Evolutionary conservation across 1,140 invertebrate species (phyloP).

Genomic region (Palaemon carinicauda): DNA sequence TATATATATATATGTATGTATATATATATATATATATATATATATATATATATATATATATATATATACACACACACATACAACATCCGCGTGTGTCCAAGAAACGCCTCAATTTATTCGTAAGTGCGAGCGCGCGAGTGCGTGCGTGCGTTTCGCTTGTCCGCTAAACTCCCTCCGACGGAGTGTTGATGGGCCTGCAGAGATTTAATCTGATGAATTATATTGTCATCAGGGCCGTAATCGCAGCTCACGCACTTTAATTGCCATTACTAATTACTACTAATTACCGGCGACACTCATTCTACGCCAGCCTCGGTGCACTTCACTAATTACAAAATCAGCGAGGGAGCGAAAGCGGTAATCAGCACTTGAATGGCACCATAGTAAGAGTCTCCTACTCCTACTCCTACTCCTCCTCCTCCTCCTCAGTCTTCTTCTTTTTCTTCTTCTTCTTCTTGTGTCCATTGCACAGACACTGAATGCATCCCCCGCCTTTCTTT

Average conservation of each 20-base stretch:
- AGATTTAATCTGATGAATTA: constrained; percentile 55
- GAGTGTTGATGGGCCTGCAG: background rate
- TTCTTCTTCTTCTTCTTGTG: background rate
- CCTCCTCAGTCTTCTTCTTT: background rate
- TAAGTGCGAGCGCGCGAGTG: too few relatives aligned
- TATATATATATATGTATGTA: background rate
- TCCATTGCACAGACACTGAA: too few relatives aligned
- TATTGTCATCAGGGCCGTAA: constrained; percentile 55
- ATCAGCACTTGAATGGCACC: constrained; percentile 31
- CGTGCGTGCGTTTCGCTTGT: too few relatives aligned
- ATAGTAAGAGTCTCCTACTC: background rate
- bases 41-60: background rate
- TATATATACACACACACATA: background rate
- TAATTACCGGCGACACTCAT: constrained; percentile 54
- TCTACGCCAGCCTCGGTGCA: constrained; percentile 41
- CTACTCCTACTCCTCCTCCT: background rate
- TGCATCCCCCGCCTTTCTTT: too few relatives aligned
- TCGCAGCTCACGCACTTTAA: constrained; percentile 50
- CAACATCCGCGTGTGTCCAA: too few relatives aligned
- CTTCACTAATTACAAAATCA: constrained; percentile 57
- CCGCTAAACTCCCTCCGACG: too few relatives aligned
- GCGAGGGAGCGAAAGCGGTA: constrained; percentile 35
- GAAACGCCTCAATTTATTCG: too few relatives aligned
- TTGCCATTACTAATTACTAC: constrained; percentile 56
- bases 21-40: background rate